Evolutionary conservation across 2,797 vertebrate genomes (phyloP).

Genomic region (Myotis daubentonii): DNA sequence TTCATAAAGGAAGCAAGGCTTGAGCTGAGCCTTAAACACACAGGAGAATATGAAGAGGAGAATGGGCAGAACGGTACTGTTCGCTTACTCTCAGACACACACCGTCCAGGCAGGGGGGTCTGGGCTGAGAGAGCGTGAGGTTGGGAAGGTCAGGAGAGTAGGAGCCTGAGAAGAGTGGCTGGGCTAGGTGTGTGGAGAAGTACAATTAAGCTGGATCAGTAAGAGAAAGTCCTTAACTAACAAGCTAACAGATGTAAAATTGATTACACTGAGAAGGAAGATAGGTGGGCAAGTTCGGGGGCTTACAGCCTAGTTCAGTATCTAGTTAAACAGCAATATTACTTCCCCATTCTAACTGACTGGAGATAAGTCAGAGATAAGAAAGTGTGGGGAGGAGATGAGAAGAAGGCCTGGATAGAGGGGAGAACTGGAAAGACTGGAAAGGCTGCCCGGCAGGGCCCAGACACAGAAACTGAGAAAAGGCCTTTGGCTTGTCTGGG

Average conservation of each 20-base stretch:
- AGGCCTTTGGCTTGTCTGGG: not conserved
- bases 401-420: not conserved
- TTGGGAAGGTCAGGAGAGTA: not conserved
- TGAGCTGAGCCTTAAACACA: not conserved
- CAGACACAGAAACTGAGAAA: not conserved
- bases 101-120: rapidly evolving
- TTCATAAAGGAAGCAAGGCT: not conserved
- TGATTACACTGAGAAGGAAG: not conserved
- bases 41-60: not conserved
- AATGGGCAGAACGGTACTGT: not conserved
- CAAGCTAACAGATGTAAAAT: not conserved
- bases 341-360: no score
- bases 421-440: not conserved
- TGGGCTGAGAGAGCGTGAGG: rapidly evolving
- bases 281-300: no score
- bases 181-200: not conserved
- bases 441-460: not conserved
- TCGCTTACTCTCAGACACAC: not conserved
- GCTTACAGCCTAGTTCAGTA: no score
- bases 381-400: not conserved
- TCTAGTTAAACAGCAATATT: no score
- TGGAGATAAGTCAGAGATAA: not conserved
- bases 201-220: not conserved
- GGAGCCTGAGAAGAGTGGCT: not conserved
- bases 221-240: slow-evolving; percentile 3